Percentiles rank a stretch among this genome's conserved stretches.
These are phyloP conservation scores for Diploptera punctata DNA, from an alignment of 2,888 invertebrate genomes.

Conservation along the genomic window DNA sequence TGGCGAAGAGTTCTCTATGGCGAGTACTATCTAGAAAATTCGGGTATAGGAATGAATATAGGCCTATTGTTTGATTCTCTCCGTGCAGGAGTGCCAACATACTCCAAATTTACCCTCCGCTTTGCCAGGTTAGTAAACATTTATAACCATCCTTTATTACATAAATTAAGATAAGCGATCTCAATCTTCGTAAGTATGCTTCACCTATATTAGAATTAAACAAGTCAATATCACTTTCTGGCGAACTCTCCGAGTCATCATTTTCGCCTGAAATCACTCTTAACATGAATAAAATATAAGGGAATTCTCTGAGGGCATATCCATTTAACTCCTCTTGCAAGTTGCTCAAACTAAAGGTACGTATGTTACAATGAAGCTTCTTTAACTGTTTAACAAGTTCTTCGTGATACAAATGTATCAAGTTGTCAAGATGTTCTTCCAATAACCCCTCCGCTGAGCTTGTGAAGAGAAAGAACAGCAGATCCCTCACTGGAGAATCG, in stretches of 20 bases:
- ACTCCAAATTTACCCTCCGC: no score
- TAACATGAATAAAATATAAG: slow-evolving; percentile 59
- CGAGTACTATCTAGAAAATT: no score
- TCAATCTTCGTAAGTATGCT: slow-evolving; percentile 1
- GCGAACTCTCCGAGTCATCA: slow-evolving; percentile 3
- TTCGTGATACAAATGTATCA: slow-evolving; percentile 61
- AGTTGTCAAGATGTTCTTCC: slow-evolving; percentile 56
- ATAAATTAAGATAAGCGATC: slow-evolving; percentile 9
- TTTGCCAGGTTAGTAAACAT: no score
- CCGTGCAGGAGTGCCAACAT: no score
- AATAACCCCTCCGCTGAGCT: slow-evolving; percentile 58
- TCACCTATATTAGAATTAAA: neutral
- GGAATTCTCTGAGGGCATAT: slow-evolving; percentile 56
- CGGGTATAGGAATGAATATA: no score
- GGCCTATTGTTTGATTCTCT: no score
- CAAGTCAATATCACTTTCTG: neutral
- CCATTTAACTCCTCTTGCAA: slow-evolving; percentile 57
- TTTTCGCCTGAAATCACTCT: slow-evolving; percentile 54
- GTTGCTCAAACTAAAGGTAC: slow-evolving; percentile 53
- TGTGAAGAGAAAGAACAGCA: slow-evolving; percentile 63
- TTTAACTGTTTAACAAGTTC: slow-evolving; percentile 56
- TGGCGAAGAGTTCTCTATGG: no score
- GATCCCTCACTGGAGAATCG: slow-evolving; percentile 60
- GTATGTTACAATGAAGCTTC: slow-evolving; percentile 53
- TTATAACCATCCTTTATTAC: slow-evolving; percentile 27